phyloP scores from a whole-genome alignment of 1,140 invertebrate species.

The Brachionus asplanchnoidis region DNA sequence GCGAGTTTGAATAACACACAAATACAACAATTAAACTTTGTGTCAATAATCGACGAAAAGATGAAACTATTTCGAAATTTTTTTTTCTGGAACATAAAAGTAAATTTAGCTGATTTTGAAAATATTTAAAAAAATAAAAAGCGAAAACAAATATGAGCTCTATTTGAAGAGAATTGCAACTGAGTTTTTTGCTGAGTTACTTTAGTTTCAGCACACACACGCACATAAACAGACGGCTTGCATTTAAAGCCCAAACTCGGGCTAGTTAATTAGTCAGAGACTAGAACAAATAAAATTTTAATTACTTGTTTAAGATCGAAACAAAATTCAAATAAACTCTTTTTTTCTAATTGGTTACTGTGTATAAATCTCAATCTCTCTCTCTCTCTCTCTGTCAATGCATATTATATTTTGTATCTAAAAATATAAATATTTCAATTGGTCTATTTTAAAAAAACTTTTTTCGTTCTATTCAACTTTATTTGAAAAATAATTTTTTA shows the following conservation, averaged over 20 bases:
- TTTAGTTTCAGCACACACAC: constrained; percentile 36
- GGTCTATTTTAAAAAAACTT: background rate
- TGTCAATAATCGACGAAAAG: constrained; percentile 29
- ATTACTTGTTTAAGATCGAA: constrained; percentile 6
- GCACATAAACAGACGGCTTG: background rate
- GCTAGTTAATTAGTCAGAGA: background rate
- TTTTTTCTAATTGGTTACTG: background rate
- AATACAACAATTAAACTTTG: constrained; percentile 13
- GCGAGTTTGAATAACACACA: constrained; percentile 18
- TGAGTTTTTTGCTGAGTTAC: background rate
- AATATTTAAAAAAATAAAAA: constrained; percentile 38
- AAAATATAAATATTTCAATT: background rate
- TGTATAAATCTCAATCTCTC: background rate
- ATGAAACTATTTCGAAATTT: constrained; percentile 35
- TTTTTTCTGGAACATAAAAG: background rate
- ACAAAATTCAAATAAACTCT: constrained; percentile 16
- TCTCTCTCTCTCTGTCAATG: background rate
- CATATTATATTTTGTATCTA: background rate
- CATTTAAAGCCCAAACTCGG: background rate
- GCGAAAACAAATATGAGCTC: background rate
- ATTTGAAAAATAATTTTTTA: background rate
- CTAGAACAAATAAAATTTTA: constrained; percentile 21
- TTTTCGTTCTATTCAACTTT: background rate
- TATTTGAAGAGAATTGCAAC: constrained; percentile 4
- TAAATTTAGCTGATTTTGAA: constrained; percentile 1